Conservation (phyloP, 2,797 vertebrate genomes). For the Apogon hyalosoma region DNA sequence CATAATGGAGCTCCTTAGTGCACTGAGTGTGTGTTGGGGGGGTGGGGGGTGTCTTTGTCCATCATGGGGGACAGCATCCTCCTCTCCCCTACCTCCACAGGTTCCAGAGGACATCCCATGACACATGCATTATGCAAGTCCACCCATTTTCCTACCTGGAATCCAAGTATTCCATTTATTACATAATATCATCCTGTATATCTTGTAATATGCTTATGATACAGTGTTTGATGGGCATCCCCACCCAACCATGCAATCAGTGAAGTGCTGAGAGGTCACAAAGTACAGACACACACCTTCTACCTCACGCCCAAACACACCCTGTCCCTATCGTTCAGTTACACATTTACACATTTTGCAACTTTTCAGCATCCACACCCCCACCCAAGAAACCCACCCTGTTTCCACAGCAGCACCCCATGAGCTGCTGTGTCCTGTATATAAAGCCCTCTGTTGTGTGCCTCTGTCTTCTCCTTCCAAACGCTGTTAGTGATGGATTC, state of each 20-base stretch:
- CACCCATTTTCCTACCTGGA: no score
- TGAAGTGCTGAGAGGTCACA: conserved; percentile 44
- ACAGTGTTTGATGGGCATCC: conserved; percentile 43
- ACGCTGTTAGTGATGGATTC: conserved; percentile 75
- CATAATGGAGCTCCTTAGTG: no score
- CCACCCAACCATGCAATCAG: conserved; percentile 43
- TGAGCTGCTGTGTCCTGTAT: conserved; percentile 34
- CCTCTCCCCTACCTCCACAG: no score
- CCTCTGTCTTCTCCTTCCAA: conserved; percentile 33
- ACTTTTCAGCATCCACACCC: conserved; percentile 27
- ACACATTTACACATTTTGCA: conserved; percentile 80
- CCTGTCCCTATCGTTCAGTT: conserved; percentile 71
- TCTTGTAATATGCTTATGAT: conserved; percentile 15
- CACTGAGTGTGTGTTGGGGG: no score
- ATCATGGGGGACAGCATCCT: no score
- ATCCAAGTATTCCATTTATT: conserved; percentile 53
- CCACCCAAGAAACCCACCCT: conserved; percentile 9
- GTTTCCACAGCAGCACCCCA: background rate
- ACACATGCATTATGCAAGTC: no score
- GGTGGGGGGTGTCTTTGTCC: no score
- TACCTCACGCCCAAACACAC: conserved; percentile 55
- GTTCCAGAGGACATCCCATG: no score
- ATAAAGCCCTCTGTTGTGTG: conserved; percentile 48
- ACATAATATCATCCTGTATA: conserved; percentile 32
- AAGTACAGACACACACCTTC: conserved; percentile 12